Evolutionary conservation across 2,888 invertebrate genomes (phyloP).

Genomic region (Sarcophaga caerulescens): DNA sequence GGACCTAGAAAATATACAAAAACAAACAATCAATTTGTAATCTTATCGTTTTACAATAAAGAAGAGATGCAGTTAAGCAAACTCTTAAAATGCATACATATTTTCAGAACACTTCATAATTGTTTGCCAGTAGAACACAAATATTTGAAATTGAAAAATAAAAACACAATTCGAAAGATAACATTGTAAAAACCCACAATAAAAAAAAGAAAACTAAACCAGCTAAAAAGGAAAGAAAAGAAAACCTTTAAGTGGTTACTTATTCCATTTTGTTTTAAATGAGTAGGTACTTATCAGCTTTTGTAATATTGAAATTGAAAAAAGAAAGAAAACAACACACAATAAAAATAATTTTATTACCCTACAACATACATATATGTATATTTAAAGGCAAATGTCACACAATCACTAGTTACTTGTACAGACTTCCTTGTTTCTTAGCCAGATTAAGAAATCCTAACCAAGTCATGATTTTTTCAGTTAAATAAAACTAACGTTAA

Average conservation of each 20-base stretch:
- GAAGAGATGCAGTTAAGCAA: background rate
- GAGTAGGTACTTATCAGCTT: constrained; percentile 43
- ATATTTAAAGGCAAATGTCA: constrained; percentile 3
- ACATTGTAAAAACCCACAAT: constrained; percentile 14
- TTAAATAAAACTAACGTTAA: too few species aligned
- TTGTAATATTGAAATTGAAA: constrained; percentile 2
- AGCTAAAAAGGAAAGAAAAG: too few species aligned
- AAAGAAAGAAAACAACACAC: too few species aligned
- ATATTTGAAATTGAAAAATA: background rate
- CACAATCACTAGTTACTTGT: background rate
- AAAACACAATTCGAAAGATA: constrained; percentile 30
- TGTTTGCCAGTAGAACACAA: background rate
- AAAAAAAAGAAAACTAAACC: too few species aligned
- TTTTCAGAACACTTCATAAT: background rate
- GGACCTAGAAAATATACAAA: constrained; percentile 71
- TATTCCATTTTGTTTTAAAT: constrained; percentile 3
- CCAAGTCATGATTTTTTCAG: too few species aligned
- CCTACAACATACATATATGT: background rate
- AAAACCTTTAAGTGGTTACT: constrained; percentile 1
- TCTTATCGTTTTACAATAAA: constrained; percentile 23
- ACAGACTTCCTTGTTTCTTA: constrained; percentile 27
- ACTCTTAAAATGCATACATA: background rate
- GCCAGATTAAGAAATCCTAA: background rate
- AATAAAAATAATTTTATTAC: constrained; percentile 1
- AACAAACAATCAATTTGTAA: constrained; percentile 34